A percentile compares a stretch with the other conserved stretches of the same genome.
phyloP scores from a whole-genome alignment of 2,888 invertebrate species.

The Ptychoptera contaminata region DNA sequence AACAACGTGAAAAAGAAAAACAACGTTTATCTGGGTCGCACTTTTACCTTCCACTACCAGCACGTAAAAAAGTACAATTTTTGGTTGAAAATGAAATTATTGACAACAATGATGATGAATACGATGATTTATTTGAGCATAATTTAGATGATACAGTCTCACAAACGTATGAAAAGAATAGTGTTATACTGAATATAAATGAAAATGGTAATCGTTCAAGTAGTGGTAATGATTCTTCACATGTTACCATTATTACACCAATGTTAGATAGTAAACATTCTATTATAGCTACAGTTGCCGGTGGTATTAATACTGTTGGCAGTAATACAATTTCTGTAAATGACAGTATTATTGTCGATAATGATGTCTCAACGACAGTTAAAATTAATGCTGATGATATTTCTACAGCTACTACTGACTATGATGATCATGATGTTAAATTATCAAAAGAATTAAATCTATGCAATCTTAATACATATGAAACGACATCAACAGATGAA shows the following conservation, averaged over 20 bases:
- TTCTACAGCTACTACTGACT: background rate
- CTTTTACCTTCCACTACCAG: slow-evolving; percentile 40
- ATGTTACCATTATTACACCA: too few relatives aligned
- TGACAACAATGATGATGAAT: slow-evolving; percentile 14
- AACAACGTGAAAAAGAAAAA: slow-evolving; percentile 7
- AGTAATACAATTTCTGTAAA: too few relatives aligned
- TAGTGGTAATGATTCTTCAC: too few relatives aligned
- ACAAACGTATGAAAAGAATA: too few relatives aligned
- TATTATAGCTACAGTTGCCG: too few relatives aligned
- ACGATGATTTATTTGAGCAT: slow-evolving; percentile 7
- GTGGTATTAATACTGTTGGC: too few relatives aligned
- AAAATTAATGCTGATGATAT: slow-evolving; percentile 8
- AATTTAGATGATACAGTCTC: too few relatives aligned
- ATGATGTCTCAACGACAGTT: slow-evolving; percentile 7
- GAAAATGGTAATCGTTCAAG: too few relatives aligned
- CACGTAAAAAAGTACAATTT: slow-evolving; percentile 57
- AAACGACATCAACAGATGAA: background rate
- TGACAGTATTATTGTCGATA: too few relatives aligned
- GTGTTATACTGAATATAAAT: too few relatives aligned
- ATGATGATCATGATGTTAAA: background rate
- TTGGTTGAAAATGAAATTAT: slow-evolving; percentile 43
- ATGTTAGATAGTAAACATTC: too few relatives aligned
- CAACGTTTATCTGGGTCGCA: slow-evolving; percentile 32
- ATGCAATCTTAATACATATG: background rate
- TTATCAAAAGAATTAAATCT: background rate